Evolutionary conservation across 1,140 invertebrate species (phyloP).

Genomic region (Pseudachorutes palmiensis): DNA sequence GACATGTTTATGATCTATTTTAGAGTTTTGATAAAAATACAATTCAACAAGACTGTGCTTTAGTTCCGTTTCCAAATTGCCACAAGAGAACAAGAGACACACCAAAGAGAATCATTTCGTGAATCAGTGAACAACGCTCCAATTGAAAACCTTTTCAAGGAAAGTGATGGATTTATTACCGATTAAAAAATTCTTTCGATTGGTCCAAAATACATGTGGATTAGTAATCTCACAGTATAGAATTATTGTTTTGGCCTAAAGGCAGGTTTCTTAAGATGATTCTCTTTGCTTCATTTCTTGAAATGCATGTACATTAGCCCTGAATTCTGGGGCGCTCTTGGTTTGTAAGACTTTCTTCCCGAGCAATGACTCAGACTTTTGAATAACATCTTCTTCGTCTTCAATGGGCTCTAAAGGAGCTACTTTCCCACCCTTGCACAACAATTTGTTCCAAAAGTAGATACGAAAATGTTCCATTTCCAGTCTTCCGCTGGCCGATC

Average conservation of each 20-base stretch:
- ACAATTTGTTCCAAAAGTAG: neutral
- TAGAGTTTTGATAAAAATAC: neutral
- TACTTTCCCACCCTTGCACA: neutral
- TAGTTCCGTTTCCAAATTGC: neutral
- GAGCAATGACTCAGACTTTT: too few relatives aligned
- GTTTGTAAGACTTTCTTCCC: too few relatives aligned
- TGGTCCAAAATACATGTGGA: too few relatives aligned
- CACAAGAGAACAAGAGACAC: neutral
- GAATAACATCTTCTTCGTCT: neutral
- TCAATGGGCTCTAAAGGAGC: neutral
- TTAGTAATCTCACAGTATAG: too few relatives aligned
- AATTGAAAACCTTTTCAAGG: neutral
- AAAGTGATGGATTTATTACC: slow-evolving; percentile 4
- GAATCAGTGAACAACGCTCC: neutral
- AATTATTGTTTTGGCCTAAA: too few relatives aligned
- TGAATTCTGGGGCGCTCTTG: too few relatives aligned
- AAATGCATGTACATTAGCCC: too few relatives aligned
- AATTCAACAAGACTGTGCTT: neutral
- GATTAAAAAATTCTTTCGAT: neutral
- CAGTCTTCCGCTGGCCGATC: neutral
- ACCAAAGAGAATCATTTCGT: neutral
- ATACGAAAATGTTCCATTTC: neutral
- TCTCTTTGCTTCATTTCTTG: too few relatives aligned
- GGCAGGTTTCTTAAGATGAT: too few relatives aligned
- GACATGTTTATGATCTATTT: slow-evolving; percentile 14